phyloP scores from a whole-genome alignment of 37 sponge, comb jelly and placozoan species.

The Cliona cf. orientalis region DNA sequence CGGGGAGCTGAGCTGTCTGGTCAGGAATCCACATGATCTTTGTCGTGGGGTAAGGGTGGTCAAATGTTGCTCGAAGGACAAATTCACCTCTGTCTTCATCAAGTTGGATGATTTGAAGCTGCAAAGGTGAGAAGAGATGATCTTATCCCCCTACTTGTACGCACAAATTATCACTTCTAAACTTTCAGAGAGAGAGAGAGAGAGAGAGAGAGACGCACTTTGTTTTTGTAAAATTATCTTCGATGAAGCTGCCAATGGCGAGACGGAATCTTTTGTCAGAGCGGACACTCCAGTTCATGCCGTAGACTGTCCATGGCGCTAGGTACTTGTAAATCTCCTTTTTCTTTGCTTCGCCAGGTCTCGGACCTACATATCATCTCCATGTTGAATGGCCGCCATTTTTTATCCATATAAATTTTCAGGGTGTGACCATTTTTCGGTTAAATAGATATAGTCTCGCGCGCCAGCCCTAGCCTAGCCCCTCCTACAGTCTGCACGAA shows the following conservation, averaged over 20 bases:
- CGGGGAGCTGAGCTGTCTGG: slow-evolving; percentile 70
- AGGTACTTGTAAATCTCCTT: slow-evolving; percentile 96
- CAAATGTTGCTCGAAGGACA: slow-evolving; percentile 79
- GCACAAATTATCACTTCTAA: background rate
- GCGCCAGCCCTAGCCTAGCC: too few relatives aligned
- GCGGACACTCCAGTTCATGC: slow-evolving; percentile 95
- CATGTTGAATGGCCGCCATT: background rate
- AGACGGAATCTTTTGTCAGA: slow-evolving; percentile 87
- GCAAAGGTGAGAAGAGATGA: too few relatives aligned
- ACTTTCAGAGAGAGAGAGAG: background rate
- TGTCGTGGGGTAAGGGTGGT: slow-evolving; percentile 97
- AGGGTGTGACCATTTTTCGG: too few relatives aligned
- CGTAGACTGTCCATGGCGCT: slow-evolving; percentile 94
- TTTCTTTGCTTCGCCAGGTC: slow-evolving; percentile 53
- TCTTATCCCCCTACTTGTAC: too few relatives aligned
- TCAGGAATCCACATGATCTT: slow-evolving; percentile 97
- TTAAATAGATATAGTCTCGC: too few relatives aligned
- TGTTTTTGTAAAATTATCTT: slow-evolving; percentile 97
- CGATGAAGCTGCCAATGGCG: slow-evolving; percentile 94
- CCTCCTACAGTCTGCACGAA: too few relatives aligned
- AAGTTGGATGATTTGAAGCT: slow-evolving; percentile 91
- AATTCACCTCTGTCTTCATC: slow-evolving; percentile 91
- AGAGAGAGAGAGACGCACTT: slow-evolving; percentile 62
- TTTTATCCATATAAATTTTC: background rate
- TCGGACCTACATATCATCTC: background rate